Conservation (phyloP, 2,113 vertebrate species). For the Antennarius striatus region DNA sequence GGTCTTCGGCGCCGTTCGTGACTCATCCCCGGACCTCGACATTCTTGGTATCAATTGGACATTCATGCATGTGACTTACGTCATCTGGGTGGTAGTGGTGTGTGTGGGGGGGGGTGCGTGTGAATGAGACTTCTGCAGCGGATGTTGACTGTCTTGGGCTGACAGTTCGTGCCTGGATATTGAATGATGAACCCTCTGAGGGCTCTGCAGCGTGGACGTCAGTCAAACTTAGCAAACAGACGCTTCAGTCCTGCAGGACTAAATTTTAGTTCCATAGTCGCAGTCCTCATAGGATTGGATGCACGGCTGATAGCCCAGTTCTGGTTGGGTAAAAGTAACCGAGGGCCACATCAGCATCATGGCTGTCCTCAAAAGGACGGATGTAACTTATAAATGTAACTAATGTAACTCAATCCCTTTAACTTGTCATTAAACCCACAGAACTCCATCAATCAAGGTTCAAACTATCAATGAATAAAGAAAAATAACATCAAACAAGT, state of each 20-base stretch:
- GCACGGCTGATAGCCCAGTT: too few species aligned
- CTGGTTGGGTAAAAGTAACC: too few species aligned
- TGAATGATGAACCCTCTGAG: slow-evolving; percentile 11
- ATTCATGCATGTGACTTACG: slow-evolving; percentile 65
- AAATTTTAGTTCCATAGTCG: slow-evolving; percentile 1
- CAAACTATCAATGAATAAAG: too few species aligned
- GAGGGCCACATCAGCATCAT: too few species aligned
- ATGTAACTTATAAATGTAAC: too few species aligned
- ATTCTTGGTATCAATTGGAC: slow-evolving; percentile 62
- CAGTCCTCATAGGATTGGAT: neutral
- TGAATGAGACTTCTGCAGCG: slow-evolving; percentile 46
- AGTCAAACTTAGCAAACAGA: slow-evolving; percentile 4
- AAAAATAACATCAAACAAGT: too few species aligned
- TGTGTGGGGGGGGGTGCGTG: slow-evolving; percentile 39
- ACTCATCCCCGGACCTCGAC: slow-evolving; percentile 34
- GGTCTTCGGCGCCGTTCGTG: slow-evolving; percentile 36
- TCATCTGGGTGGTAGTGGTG: slow-evolving; percentile 27
- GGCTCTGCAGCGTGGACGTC: neutral
- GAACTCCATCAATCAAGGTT: too few species aligned
- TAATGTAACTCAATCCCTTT: too few species aligned
- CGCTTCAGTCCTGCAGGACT: neutral
- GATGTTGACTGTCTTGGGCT: slow-evolving; percentile 26
- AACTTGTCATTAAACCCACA: too few species aligned
- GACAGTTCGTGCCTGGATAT: slow-evolving; percentile 8
- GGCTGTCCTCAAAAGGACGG: too few species aligned